Percentiles rank a stretch among this genome's conserved stretches.
phyloP scores from a whole-genome alignment of 2,113 vertebrate genomes.

The Chiloscyllium plagiosum region DNA sequence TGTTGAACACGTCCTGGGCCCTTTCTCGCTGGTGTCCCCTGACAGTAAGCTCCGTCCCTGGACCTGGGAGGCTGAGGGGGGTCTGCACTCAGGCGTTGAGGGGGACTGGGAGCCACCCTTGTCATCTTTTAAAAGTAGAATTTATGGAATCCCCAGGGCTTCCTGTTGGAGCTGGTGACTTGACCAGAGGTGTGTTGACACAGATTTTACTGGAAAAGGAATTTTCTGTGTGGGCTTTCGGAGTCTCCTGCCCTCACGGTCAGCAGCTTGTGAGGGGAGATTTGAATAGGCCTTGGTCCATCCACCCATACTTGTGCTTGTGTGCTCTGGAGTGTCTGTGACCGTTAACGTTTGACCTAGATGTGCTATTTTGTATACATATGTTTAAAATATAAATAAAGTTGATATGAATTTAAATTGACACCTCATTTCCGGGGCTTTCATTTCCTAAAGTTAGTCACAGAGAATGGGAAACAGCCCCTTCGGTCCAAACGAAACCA shows the following conservation, averaged over 20 bases:
- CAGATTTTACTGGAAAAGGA: neutral
- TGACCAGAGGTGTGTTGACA: too few species aligned
- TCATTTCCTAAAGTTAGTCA: neutral
- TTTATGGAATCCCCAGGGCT: too few species aligned
- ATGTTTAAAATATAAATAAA: constrained; percentile 3
- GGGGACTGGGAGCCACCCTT: neutral
- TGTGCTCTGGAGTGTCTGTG: neutral
- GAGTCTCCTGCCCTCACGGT: too few species aligned
- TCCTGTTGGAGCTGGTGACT: neutral
- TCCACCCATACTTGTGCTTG: neutral
- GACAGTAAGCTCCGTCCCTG: neutral
- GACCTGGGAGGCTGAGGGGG: neutral
- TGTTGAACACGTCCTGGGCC: neutral
- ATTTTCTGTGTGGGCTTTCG: neutral
- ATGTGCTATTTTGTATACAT: neutral
- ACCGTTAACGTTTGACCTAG: neutral
- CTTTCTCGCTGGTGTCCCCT: too few species aligned
- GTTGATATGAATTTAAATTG: neutral
- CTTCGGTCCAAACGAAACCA: too few species aligned
- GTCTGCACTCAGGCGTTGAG: neutral
- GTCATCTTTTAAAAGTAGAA: too few species aligned
- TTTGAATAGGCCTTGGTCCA: neutral
- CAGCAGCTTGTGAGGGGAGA: neutral
- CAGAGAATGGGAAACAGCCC: too few species aligned
- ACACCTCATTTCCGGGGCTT: neutral